These are phyloP conservation scores for Thymallus thymallus DNA, from an alignment of 2,113 vertebrate species.

Conservation along the genomic window DNA sequence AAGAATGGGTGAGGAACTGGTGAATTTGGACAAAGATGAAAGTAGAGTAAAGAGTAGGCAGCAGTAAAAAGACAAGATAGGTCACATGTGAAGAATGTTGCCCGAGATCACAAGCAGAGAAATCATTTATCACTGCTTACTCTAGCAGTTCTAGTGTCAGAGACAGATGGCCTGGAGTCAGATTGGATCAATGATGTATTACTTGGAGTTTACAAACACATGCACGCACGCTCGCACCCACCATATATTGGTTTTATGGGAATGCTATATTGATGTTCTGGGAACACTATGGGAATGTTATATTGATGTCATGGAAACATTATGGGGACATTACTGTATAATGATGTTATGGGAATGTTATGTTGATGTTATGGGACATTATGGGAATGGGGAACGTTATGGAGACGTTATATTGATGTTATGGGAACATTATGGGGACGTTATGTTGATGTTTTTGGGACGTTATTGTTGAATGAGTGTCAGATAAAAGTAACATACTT, in stretches of 20 bases:
- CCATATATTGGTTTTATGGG: neutral
- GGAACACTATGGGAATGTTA: too few species aligned
- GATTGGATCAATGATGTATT: conserved; percentile 53
- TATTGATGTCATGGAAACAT: too few species aligned
- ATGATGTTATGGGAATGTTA: too few species aligned
- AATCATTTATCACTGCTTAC: conserved; percentile 66
- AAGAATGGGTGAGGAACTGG: conserved; percentile 45
- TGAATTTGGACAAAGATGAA: conserved; percentile 66
- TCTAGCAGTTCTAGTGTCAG: conserved; percentile 61
- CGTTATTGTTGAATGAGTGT: too few species aligned
- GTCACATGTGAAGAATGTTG: conserved; percentile 70
- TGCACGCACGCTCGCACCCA: neutral
- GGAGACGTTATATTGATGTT: too few species aligned
- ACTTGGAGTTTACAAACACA: conserved; percentile 28
- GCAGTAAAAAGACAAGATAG: conserved; percentile 59
- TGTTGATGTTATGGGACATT: too few species aligned
- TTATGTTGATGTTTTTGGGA: too few species aligned
- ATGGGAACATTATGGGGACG: too few species aligned
- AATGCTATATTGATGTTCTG: too few species aligned
- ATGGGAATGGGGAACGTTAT: too few species aligned
- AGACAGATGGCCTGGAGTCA: conserved; percentile 61
- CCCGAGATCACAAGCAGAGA: conserved; percentile 67
- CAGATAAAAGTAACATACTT: neutral
- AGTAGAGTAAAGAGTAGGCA: conserved; percentile 46
- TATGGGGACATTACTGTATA: too few species aligned